phyloP scores from a whole-genome alignment of 2,888 invertebrate genomes.

The Melinaea marsaeus region DNA sequence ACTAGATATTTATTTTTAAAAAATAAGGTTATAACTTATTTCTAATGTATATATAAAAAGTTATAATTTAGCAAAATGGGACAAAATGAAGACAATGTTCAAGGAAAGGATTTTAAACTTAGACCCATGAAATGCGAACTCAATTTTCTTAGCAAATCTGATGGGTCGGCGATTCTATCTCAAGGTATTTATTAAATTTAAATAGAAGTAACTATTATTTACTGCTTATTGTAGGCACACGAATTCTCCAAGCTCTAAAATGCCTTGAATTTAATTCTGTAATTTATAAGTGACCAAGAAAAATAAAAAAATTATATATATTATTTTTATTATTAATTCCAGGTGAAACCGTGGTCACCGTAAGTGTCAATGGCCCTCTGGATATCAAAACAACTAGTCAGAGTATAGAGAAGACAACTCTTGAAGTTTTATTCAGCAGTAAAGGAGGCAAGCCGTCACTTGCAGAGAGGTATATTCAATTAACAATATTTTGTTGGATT shows the following conservation, averaged over 20 bases:
- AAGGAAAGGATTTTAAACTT: slow-evolving; percentile 50
- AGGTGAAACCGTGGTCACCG: slow-evolving; percentile 88
- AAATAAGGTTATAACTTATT: not conserved
- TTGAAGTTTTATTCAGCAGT: slow-evolving; percentile 87
- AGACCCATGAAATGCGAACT: slow-evolving; percentile 82
- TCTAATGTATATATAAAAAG: not conserved
- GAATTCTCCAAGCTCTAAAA: too few relatives aligned
- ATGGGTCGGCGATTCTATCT: slow-evolving; percentile 87
- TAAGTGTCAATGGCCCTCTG: slow-evolving; percentile 89
- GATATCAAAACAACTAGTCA: slow-evolving; percentile 88
- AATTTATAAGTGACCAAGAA: not conserved
- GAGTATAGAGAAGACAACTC: slow-evolving; percentile 85
- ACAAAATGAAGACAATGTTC: slow-evolving; percentile 36
- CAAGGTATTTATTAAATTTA: slow-evolving; percentile 79
- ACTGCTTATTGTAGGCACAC: too few relatives aligned
- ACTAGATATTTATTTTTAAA: not conserved
- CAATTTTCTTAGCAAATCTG: slow-evolving; percentile 84
- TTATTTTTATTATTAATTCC: slow-evolving; percentile 39
- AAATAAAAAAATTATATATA: not conserved
- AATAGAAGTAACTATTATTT: not conserved
- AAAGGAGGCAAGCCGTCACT: slow-evolving; percentile 84
- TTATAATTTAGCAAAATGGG: slow-evolving; percentile 41
- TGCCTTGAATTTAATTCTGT: too few relatives aligned
- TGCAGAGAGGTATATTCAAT: slow-evolving; percentile 51
- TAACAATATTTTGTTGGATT: not conserved